Evolutionary conservation across 2,888 invertebrate genomes (phyloP), one percentile per base, ranked within the genome.

Genomic region (Piscicola geometra): DNA sequence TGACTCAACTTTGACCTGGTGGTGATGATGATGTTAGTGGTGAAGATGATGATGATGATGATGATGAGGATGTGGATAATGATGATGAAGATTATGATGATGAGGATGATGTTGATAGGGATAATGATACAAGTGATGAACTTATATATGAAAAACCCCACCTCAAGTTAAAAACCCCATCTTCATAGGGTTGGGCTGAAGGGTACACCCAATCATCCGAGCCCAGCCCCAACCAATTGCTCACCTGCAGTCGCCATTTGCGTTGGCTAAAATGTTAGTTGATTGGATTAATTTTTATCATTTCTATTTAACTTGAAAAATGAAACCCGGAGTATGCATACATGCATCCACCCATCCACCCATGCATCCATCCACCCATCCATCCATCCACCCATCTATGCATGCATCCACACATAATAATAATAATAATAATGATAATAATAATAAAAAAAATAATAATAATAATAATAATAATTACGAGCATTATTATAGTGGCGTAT

Each of bases 181-280:
- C 50, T 1, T 36, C 18, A 35, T 25, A 41, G 15, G 67, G 67
- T 21, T 75, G 41, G 21, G 41, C 73, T n/a, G 75, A 75, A 21
- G 60, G 75, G 33, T 68, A 47, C 12, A 75, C 86, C 87, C 94
- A 94, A 82, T 90, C 90, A 84, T 95, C 94, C 0, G 90, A 88
- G 25, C 93, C 93, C 83, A 94, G 94, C n/a, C 95, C 95, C 76
- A 95, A 91, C 75, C 81, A 80, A 50, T 79, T 79, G 75, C 84
- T 84, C 32, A 77, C 30, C 73, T 73, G 1, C 3, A n/a, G n/a
- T n/a, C n/a, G n/a, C n/a, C n/a, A n/a, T n/a, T n/a, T n/a, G n/a
- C n/a, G n/a, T n/a, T n/a, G n/a, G n/a, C n/a, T n/a, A n/a, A n/a
- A n/a, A n/a, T n/a, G n/a, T n/a, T n/a, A n/a, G n/a, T n/a, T n/a